Evolutionary conservation across 35 echinoderm and acorn worm genomes (phyloP).

Genomic region (Heliocidaris erythrogramma): DNA sequence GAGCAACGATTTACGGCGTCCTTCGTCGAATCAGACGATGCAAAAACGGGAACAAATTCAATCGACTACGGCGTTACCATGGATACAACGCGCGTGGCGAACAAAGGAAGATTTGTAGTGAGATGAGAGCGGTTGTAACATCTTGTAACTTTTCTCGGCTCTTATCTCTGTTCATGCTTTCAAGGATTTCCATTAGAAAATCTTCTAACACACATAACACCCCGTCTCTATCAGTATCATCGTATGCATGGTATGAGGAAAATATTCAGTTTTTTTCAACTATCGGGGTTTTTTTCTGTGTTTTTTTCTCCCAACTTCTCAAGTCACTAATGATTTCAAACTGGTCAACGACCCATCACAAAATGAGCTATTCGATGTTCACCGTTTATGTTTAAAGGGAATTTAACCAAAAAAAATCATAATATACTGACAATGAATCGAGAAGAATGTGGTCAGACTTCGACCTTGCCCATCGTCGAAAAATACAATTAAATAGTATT

Average conservation of each 20-base stretch:
- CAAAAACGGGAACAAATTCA: background rate
- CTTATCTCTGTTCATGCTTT: background rate
- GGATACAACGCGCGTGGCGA: constrained; percentile 7
- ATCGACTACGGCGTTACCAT: background rate
- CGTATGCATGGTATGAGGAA: background rate
- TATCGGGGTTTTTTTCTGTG: no score
- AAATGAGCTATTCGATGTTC: background rate
- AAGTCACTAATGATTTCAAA: background rate
- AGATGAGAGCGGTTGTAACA: background rate
- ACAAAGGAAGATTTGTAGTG: background rate
- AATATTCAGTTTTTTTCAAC: background rate
- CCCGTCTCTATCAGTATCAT: background rate
- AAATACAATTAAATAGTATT: background rate
- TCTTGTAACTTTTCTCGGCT: background rate
- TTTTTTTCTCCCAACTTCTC: background rate
- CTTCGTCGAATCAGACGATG: background rate
- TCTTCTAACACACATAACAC: background rate
- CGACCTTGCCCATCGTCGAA: background rate
- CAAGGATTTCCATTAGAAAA: background rate
- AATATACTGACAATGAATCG: background rate
- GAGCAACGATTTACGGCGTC: background rate
- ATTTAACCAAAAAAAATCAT: background rate
- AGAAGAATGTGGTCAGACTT: background rate
- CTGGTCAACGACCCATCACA: background rate
- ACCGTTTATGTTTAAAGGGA: background rate